Conservation (phyloP, 2,113 vertebrate species). For the Phalacrocorax brasilianus region DNA sequence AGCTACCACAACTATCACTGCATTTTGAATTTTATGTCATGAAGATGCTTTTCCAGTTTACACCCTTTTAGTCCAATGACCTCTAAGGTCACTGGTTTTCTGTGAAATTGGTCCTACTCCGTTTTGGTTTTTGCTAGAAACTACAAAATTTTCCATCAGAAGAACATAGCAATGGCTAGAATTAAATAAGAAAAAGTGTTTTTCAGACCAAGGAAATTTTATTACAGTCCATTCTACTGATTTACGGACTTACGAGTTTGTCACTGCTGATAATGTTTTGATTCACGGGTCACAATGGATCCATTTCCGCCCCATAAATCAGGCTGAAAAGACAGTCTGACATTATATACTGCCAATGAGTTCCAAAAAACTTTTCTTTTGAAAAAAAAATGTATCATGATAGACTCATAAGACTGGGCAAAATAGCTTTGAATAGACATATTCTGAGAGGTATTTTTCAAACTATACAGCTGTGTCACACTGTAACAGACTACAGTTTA, state of each 20-base stretch:
- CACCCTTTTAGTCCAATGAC: not conserved
- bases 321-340: not conserved
- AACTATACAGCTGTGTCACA: not conserved
- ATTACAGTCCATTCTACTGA: not conserved
- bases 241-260: not conserved
- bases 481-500: not conserved
- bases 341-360: not conserved
- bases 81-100: not conserved
- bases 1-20: not conserved
- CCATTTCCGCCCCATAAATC: not conserved
- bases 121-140: not conserved
- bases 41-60: not conserved
- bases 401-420: not conserved
- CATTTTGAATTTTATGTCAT: not conserved
- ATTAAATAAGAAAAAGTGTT: not conserved
- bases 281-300: slow-evolving; percentile 9
- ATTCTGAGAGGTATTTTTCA: not conserved
- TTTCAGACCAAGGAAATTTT: not conserved
- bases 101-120: not conserved
- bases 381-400: not conserved
- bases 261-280: not conserved
- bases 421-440: not conserved
- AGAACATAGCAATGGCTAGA: not conserved
- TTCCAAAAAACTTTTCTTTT: not conserved
- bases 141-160: not conserved